These are phyloP conservation scores for Micrastur ruficollis DNA, from an alignment of 2,797 vertebrate genomes.

Conservation along the genomic window DNA sequence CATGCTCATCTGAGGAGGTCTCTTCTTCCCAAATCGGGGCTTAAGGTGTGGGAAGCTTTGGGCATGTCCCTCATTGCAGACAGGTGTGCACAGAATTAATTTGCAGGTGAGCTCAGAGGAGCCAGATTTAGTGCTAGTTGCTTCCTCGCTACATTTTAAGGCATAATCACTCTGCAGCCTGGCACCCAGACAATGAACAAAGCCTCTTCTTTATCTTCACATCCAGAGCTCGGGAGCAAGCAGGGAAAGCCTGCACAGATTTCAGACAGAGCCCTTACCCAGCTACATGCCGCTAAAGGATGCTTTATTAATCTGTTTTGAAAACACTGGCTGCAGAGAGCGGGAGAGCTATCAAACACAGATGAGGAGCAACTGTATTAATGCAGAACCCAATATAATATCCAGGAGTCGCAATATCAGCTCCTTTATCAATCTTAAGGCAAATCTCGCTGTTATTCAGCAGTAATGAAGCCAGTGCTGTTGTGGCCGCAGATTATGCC, in stretches of 20 bases:
- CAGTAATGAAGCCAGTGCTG: neutral
- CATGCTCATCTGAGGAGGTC: fast-evolving
- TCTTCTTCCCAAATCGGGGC: neutral
- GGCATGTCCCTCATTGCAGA: neutral
- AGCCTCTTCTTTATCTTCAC: neutral
- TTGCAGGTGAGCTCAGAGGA: neutral
- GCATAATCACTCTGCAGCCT: neutral
- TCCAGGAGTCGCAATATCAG: neutral
- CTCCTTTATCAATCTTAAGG: neutral
- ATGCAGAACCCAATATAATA: neutral
- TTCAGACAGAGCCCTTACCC: neutral
- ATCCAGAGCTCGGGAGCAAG: neutral
- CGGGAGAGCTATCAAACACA: neutral
- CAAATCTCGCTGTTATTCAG: neutral
- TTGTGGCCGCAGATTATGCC: neutral
- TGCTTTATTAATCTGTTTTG: neutral
- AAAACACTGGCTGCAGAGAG: neutral
- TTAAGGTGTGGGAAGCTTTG: neutral
- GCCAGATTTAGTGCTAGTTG: neutral
- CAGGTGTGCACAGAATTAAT: neutral
- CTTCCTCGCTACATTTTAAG: neutral
- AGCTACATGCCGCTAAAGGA: neutral
- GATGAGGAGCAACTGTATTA: neutral
- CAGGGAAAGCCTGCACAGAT: neutral
- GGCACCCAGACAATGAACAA: neutral